Conservation (phyloP, 1,140 invertebrate genomes). For the Magallana angulata region DNA sequence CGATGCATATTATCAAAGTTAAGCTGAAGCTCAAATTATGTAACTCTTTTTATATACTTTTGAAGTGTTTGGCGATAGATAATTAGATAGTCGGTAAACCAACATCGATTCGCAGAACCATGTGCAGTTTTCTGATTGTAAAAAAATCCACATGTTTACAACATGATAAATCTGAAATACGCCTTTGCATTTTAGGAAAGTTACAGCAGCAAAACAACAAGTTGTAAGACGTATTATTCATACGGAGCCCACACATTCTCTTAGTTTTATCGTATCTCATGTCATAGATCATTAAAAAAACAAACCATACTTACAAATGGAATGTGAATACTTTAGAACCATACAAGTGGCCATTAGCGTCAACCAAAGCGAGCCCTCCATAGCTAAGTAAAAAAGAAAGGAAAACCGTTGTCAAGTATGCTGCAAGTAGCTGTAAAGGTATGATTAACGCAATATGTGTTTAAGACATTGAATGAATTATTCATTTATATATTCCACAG, state of each 20-base stretch:
- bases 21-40: not conserved
- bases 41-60: not conserved
- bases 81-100: not conserved
- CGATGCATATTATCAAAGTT: not conserved
- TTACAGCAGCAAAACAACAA: not conserved
- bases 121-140: not conserved
- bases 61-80: not conserved
- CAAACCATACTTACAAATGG: slow-evolving; percentile 34
- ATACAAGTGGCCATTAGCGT: slow-evolving; percentile 22
- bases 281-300: slow-evolving; percentile 1
- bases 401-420: not conserved
- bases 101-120: not conserved
- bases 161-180: not conserved
- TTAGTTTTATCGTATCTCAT: not conserved
- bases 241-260: not conserved
- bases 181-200: not conserved
- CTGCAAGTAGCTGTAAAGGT: not conserved
- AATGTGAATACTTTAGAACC: slow-evolving; percentile 14
- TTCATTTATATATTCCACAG: not conserved
- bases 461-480: not conserved
- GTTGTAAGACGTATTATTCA: not conserved
- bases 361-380: slow-evolving; percentile 29
- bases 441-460: not conserved
- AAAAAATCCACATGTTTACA: not conserved
- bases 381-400: not conserved